Evolutionary conservation across 2,113 vertebrate genomes (phyloP).

Genomic region (Eubucco bourcierii): DNA sequence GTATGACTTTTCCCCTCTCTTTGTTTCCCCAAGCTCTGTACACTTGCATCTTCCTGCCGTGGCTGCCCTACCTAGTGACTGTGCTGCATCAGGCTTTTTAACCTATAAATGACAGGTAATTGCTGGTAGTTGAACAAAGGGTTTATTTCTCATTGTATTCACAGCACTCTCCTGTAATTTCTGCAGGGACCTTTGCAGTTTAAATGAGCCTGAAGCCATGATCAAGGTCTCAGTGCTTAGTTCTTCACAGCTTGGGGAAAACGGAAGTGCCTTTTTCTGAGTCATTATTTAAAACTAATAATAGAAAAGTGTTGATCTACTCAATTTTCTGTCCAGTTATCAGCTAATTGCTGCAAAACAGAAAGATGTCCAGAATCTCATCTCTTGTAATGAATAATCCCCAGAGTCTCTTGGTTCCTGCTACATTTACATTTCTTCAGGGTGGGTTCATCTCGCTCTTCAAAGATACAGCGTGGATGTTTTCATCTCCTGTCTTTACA

Average conservation of each 20-base stretch:
- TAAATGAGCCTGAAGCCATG: not conserved
- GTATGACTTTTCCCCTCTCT: accelerated
- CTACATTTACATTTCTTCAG: slow-evolving; percentile 56
- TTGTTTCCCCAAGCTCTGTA: not conserved
- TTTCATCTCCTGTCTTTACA: slow-evolving; percentile 26
- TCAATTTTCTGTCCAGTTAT: slow-evolving; percentile 12
- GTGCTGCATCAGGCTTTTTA: not conserved
- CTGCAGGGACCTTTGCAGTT: slow-evolving; percentile 24
- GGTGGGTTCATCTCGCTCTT: not conserved
- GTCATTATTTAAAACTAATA: slow-evolving; percentile 63
- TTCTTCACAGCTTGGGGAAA: slow-evolving; percentile 7
- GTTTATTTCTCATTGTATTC: slow-evolving; percentile 14
- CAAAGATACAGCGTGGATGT: not conserved
- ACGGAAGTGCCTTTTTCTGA: slow-evolving; percentile 51
- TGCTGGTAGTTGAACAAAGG: not conserved
- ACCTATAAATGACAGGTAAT: slow-evolving; percentile 17
- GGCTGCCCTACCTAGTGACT: not conserved
- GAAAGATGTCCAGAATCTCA: slow-evolving; percentile 18
- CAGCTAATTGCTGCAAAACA: slow-evolving; percentile 59
- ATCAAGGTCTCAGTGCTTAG: not conserved
- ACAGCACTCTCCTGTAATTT: not conserved
- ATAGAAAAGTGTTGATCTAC: slow-evolving; percentile 51
- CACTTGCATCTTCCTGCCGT: not conserved
- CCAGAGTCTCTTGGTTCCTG: slow-evolving; percentile 3
- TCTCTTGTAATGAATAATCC: slow-evolving; percentile 55